Evolutionary conservation across 2,888 invertebrate genomes (phyloP), one percentile per base, ranked within the genome.

Genomic region (Halocaridina rubra): DNA sequence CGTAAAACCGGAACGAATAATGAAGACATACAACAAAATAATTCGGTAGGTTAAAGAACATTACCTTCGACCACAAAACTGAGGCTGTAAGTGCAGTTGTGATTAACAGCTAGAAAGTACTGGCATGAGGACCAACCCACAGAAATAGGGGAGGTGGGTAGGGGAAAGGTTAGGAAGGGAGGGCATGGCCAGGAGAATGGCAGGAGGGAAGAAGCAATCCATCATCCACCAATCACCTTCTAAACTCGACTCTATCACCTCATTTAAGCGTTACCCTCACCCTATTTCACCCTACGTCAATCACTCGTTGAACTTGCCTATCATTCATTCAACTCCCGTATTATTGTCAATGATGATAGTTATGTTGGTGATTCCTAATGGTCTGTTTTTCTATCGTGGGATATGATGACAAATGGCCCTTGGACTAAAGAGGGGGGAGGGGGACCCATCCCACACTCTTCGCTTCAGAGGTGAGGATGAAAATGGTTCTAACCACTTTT

Each of bases 311-410:
- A 30, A 24, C 33, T 27, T 16, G 30, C 32, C 71, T 19, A 76
- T 76, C 69, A 30, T 75, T 81, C 71, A 81, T 59, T 64, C 67
- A 33, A 29, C 76, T 75, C 76, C 76, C 27, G 57, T 57, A n/a
- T 76, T 67, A 69, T 57, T 57, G 76, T 67, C 76, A 57, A 67
- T 29, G 76, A 69, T 76, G 69, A 81, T 81, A 67, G 76, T 76
- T 19, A 10, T 10, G 53, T 53, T 4, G 53, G 19, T n/a, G 53
- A 53, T 53, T 53, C 53, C 16, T 53, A 53, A 53, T 53, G 53
- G 53, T 19, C 16, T 53, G 53, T 53, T 53, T 53, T 53, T 53
- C 53, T 16, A 53, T 16, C 19, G 53, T 53, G n/a, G 7, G n/a
- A 53, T n/a, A 53, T 19, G 53, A 53, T 53, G 53, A 53, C 53